Evolutionary conservation across 1,140 invertebrate species (phyloP).

Genomic region (Drosophila aff.): DNA sequence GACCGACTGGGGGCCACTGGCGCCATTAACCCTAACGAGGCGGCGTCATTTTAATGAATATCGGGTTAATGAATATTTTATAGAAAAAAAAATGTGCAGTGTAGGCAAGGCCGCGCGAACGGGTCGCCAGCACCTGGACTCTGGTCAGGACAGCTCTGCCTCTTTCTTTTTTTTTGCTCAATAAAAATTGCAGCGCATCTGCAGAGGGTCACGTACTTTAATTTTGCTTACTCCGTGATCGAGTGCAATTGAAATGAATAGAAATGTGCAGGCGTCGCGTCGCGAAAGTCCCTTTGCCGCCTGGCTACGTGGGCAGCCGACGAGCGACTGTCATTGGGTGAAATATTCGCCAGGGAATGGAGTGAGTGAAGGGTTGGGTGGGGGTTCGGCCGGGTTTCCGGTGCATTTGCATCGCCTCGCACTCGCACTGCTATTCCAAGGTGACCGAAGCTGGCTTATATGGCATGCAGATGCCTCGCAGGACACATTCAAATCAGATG

Average conservation of each 20-base stretch:
- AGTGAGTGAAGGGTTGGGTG: neutral
- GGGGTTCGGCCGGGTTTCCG: neutral
- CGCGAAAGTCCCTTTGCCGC: neutral
- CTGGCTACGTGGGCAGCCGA: constrained; percentile 31
- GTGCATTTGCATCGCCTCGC: constrained; percentile 24
- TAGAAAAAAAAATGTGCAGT: constrained; percentile 48
- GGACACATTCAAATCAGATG: constrained; percentile 9
- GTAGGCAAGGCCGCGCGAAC: constrained; percentile 24
- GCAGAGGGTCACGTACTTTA: constrained; percentile 75
- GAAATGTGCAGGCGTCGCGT: constrained; percentile 52
- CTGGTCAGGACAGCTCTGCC: constrained; percentile 15
- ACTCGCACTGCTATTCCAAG: constrained; percentile 1
- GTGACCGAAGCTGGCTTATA: constrained; percentile 2
- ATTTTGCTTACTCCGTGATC: constrained; percentile 79
- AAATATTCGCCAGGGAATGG: constrained; percentile 40
- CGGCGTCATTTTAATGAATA: constrained; percentile 76
- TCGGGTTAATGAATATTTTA: constrained; percentile 80
- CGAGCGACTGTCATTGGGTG: constrained; percentile 35
- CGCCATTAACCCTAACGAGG: constrained; percentile 78
- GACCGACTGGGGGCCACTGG: constrained; percentile 57
- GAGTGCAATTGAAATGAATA: constrained; percentile 79
- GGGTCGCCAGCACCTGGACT: constrained; percentile 12
- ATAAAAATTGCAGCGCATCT: constrained; percentile 76
- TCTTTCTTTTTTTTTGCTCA: constrained; percentile 22
- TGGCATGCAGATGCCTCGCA: neutral